Conservation (phyloP, 2,113 vertebrate genomes). For the Megalops atlanticus region DNA sequence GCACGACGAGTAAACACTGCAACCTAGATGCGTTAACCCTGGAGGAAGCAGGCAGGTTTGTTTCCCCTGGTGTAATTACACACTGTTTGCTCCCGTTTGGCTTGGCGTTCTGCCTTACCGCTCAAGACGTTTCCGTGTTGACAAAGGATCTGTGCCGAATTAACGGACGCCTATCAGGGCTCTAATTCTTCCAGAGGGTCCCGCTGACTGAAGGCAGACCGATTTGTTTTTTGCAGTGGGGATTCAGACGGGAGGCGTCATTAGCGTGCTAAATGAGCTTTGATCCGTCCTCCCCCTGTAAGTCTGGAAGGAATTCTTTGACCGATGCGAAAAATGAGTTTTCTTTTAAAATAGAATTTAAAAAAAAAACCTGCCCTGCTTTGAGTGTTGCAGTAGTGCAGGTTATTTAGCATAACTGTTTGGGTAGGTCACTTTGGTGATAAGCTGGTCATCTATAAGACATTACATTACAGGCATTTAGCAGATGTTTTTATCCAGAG, state of each 20-base stretch:
- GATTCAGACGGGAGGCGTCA: neutral
- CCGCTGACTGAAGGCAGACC: neutral
- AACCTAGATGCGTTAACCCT: neutral
- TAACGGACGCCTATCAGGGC: neutral
- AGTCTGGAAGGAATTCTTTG: neutral
- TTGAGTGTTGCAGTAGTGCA: too few species aligned
- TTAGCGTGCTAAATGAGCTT: constrained; percentile 12
- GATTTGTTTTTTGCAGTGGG: neutral
- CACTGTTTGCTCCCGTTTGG: neutral
- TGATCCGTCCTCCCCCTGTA: neutral
- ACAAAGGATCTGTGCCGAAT: neutral
- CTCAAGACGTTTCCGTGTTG: neutral
- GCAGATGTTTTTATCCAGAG: too few species aligned
- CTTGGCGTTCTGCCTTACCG: neutral
- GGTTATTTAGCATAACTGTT: too few species aligned
- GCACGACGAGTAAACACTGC: neutral
- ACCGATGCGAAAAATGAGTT: neutral
- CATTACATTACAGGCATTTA: too few species aligned
- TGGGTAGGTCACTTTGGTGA: too few species aligned
- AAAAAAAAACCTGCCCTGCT: neutral
- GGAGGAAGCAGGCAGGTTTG: neutral
- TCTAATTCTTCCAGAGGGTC: neutral
- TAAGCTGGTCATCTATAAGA: too few species aligned
- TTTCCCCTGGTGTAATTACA: neutral
- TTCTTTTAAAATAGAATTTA: neutral